Percentiles rank a stretch among this genome's conserved stretches.
Conservation (phyloP, 2,113 vertebrate genomes). For the Scopus umbretta region DNA sequence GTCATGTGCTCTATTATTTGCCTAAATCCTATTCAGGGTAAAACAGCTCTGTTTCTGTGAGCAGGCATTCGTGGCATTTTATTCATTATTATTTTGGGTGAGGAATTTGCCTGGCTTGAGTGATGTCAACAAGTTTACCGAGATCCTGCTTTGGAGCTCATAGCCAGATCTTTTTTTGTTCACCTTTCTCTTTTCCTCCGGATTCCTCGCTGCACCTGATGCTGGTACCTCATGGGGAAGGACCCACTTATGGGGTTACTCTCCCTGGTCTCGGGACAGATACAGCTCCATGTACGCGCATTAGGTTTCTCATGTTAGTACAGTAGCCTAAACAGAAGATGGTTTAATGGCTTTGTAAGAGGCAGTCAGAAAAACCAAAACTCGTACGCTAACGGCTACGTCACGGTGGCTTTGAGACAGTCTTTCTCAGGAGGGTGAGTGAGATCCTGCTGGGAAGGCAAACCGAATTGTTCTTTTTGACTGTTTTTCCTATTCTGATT, state of each 20-base stretch:
- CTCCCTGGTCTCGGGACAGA: not conserved
- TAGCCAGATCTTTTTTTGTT: not conserved
- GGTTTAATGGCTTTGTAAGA: not conserved
- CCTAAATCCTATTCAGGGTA: not conserved
- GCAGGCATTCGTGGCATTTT: slow-evolving; percentile 27
- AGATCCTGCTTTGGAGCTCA: not conserved
- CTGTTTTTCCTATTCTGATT: not conserved
- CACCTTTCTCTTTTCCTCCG: not conserved
- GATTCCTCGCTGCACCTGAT: not conserved
- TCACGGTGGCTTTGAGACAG: not conserved
- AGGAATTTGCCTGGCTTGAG: not conserved
- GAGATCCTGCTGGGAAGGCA: not conserved
- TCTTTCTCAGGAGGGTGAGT: not conserved
- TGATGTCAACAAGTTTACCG: not conserved
- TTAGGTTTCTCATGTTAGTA: not conserved
- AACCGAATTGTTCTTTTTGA: not conserved
- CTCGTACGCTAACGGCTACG: fast-evolving
- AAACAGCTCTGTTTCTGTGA: slow-evolving; percentile 36
- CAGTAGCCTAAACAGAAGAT: not conserved
- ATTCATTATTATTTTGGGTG: slow-evolving; percentile 22
- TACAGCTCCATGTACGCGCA: not conserved
- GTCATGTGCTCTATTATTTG: slow-evolving; percentile 18
- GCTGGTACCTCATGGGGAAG: not conserved
- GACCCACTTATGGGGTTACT: not conserved
- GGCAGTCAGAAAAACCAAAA: not conserved